Evolutionary conservation across 2,113 vertebrate species (phyloP).

Genomic region (Seriola quinqueradiata): DNA sequence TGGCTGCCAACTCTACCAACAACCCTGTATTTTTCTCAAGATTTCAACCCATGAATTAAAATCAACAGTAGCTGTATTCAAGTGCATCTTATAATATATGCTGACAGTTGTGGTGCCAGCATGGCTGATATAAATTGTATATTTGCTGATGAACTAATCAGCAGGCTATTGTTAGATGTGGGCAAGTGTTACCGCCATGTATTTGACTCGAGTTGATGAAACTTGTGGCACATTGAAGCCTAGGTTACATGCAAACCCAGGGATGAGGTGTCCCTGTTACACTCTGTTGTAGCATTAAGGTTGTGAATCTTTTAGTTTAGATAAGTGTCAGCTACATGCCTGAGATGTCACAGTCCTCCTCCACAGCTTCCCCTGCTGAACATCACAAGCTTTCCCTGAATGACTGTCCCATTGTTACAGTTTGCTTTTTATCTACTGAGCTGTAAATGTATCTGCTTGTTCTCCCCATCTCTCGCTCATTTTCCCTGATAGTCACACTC

Average conservation of each 20-base stretch:
- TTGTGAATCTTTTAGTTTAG: slow-evolving; percentile 35
- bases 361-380: slow-evolving; percentile 54
- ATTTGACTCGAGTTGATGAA: neutral
- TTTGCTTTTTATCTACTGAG: slow-evolving; percentile 62
- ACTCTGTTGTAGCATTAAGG: neutral
- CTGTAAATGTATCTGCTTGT: slow-evolving; percentile 55
- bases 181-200: neutral
- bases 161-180: slow-evolving; percentile 14
- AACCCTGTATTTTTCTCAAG: slow-evolving; percentile 34
- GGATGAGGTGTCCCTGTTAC: neutral
- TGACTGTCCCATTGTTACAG: slow-evolving; percentile 67
- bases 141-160: slow-evolving; percentile 32
- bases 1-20: slow-evolving; percentile 1
- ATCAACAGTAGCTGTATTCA: slow-evolving; percentile 19
- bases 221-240: neutral
- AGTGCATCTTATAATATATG: neutral
- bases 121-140: neutral
- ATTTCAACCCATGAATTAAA: slow-evolving; percentile 33
- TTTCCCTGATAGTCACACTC: slow-evolving; percentile 44
- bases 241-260: neutral
- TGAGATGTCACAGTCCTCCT: slow-evolving; percentile 59
- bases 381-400: slow-evolving; percentile 76
- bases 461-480: slow-evolving; percentile 41
- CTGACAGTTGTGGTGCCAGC: slow-evolving; percentile 7
- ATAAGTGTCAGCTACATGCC: slow-evolving; percentile 64